Evolutionary conservation across 1,140 invertebrate genomes (phyloP), one percentile per base, ranked within the genome.

Genomic region (Drosophila kanapiae): DNA sequence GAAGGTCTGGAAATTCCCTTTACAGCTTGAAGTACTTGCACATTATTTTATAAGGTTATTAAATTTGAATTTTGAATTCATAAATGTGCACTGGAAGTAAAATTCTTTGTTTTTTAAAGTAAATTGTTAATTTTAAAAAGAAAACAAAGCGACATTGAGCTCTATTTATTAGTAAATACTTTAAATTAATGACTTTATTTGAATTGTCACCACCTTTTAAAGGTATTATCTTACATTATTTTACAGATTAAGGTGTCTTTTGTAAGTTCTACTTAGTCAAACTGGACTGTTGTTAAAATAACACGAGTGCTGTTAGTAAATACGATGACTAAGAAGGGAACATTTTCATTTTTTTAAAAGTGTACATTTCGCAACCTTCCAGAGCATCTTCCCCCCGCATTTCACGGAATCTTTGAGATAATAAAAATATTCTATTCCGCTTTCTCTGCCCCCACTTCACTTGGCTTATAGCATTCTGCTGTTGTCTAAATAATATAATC

Each of bases 401-500:
- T 70, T 48, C 67, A 56, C 31, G 63, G 38, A 67, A 67, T 68
- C 67, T 23, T 45, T 68, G 47, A 70, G 67, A 70, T 68, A 70
- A 70, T 70, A 70, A 70, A 70, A 70, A 70, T 70, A 54, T 70
- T 70, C 62, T 53, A 69, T 68, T 43, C 33, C 38, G 9, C 29
- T 54, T 53, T 33, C 40, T 62, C 62, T 13, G 38, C 29, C 38
- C 45, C 61, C 37, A 48, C 65, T 67, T 40, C 45, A 68, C 37
- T 38, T 38, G 40, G 63, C 62, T 18, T 47, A 45, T 70, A 45
- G 62, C 67, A 33, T 51, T 64, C 37, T 64, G 45, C 27, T 51
- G 37, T 54, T 70, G 61, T 70, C 67, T 70, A 70, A 70, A 70
- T 54, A 70, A 70, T 54, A 67, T 31, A 53, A 63, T 27, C 59